phyloP scores from a whole-genome alignment of 53 echinoderm and acorn worm species.

The Luidia sarsii region DNA sequence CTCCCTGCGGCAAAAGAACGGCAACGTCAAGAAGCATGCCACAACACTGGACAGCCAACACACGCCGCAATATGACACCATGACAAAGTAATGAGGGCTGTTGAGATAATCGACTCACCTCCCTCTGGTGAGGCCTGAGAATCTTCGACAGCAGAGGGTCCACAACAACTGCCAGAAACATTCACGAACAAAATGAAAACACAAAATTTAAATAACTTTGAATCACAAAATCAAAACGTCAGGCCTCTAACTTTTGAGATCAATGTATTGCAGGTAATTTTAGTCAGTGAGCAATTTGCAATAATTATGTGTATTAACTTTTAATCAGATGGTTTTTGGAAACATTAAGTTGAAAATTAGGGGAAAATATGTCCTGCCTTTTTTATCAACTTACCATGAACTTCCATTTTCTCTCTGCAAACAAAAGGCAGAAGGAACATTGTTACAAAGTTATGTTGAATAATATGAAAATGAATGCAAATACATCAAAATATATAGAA shows the following conservation, averaged over 20 bases:
- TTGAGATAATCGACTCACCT: slow-evolving; percentile 60
- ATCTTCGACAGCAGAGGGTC: slow-evolving; percentile 87
- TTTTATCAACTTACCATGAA: slow-evolving; percentile 71
- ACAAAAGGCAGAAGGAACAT: slow-evolving; percentile 2
- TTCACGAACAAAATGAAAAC: too few species aligned
- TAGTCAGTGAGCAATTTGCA: too few species aligned
- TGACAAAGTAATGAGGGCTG: neutral
- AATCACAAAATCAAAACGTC: too few species aligned
- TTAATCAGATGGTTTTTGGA: neutral
- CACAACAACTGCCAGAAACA: slow-evolving; percentile 93
- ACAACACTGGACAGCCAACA: too few species aligned
- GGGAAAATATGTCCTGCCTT: neutral
- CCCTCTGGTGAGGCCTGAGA: slow-evolving; percentile 93
- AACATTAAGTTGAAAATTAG: neutral
- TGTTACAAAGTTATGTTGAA: too few species aligned
- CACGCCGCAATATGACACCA: too few species aligned
- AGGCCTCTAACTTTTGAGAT: too few species aligned
- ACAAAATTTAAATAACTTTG: too few species aligned
- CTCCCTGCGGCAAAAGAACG: slow-evolving; percentile 82
- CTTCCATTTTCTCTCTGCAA: slow-evolving; percentile 76
- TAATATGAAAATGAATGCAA: too few species aligned
- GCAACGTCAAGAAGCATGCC: too few species aligned
- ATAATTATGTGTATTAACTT: neutral
- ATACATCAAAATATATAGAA: too few species aligned
- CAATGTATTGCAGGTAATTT: too few species aligned